These are phyloP conservation scores for Lissonota sp. DNA, from an alignment of 2,888 invertebrate genomes.

Conservation along the genomic window DNA sequence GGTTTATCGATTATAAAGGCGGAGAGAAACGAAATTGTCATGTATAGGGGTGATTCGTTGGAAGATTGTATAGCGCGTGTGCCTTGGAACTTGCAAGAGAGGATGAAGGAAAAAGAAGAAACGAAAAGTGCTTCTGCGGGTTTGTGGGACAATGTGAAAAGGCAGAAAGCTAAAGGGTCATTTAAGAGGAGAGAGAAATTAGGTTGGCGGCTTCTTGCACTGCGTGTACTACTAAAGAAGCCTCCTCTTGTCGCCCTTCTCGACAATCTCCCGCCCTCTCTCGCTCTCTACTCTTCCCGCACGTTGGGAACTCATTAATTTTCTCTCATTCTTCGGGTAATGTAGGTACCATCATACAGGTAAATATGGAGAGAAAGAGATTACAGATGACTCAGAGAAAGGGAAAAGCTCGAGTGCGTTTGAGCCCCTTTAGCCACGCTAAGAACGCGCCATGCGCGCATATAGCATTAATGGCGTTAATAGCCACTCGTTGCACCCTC, in stretches of 20 bases:
- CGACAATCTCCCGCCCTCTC: conserved; percentile 17
- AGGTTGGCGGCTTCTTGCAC: conserved; percentile 24
- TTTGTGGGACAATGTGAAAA: conserved; percentile 22
- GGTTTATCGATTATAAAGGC: too few species aligned
- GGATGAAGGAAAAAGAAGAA: conserved; percentile 13
- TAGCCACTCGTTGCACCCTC: conserved; percentile 70
- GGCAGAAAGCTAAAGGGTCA: conserved; percentile 32
- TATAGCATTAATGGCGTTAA: conserved; percentile 73
- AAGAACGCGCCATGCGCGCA: conserved; percentile 42
- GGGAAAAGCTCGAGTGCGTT: conserved; percentile 57
- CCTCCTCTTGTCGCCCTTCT: conserved; percentile 26
- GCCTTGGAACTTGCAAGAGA: background rate
- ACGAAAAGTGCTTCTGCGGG: conserved; percentile 22
- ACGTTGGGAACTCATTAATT: background rate
- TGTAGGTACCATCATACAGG: conserved; percentile 19
- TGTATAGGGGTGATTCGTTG: too few species aligned
- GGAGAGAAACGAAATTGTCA: too few species aligned
- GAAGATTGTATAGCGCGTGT: too few species aligned
- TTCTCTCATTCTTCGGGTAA: conserved; percentile 16
- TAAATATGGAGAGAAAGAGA: conserved; percentile 12
- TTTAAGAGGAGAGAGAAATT: conserved; percentile 23
- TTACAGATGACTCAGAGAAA: conserved; percentile 39
- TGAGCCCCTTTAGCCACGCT: conserved; percentile 36
- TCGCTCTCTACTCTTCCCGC: conserved; percentile 13
- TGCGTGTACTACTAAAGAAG: conserved; percentile 32